phyloP scores from a whole-genome alignment of 2,797 vertebrate genomes.

The Centropyge bicolor region DNA sequence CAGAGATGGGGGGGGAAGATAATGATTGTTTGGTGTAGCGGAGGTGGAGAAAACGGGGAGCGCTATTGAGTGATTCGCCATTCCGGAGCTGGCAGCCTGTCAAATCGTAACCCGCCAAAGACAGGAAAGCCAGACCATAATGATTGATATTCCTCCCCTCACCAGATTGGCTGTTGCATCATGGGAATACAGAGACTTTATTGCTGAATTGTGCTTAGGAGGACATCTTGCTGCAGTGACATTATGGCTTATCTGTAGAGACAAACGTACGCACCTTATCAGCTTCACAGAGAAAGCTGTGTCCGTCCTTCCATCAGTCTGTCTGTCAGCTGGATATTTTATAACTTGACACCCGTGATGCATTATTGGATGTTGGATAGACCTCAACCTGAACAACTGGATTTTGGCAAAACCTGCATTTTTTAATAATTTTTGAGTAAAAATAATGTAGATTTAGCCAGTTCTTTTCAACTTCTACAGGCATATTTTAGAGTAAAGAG shows the following conservation, averaged over 20 bases:
- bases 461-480: background rate
- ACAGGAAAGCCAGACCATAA: constrained; percentile 39
- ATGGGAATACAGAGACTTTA: constrained; percentile 59
- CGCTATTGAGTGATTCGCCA: constrained; percentile 64
- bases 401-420: background rate
- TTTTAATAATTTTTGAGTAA: background rate
- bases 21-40: constrained; percentile 75
- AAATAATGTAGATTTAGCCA: background rate
- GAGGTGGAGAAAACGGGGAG: constrained; percentile 58
- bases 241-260: constrained; percentile 32
- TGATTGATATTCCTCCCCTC: constrained; percentile 71
- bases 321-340: constrained; percentile 11
- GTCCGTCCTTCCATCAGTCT: constrained; percentile 10
- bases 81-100: constrained; percentile 68
- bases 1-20: constrained; percentile 62
- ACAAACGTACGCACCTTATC: constrained; percentile 31
- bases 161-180: constrained; percentile 62
- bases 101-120: constrained; percentile 56
- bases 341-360: background rate
- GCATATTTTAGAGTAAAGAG: background rate
- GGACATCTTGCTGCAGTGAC: constrained; percentile 26
- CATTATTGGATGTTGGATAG: background rate
- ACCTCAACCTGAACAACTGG: background rate
- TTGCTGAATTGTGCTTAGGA: constrained; percentile 47
- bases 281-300: background rate